Evolutionary conservation across 2,797 vertebrate species (phyloP).

Genomic region (Setipinna tenuifilis): DNA sequence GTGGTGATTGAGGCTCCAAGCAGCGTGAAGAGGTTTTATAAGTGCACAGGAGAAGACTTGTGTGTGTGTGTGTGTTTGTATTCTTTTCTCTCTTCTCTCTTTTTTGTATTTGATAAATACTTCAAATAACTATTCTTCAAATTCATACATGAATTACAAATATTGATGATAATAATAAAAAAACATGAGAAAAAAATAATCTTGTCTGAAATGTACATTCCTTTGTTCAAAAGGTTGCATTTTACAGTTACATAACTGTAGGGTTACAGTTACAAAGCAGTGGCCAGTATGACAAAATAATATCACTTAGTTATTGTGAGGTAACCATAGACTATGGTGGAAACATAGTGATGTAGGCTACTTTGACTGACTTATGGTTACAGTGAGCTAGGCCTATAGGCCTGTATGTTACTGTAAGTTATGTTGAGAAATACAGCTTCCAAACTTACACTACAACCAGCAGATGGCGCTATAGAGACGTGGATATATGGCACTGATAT

Average conservation of each 20-base stretch:
- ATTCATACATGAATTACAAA: constrained; percentile 44
- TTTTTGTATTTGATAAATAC: constrained; percentile 56
- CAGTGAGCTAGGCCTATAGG: neutral
- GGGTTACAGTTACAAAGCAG: too few species aligned
- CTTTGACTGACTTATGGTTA: neutral
- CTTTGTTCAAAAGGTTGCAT: neutral
- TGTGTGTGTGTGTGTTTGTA: constrained; percentile 35
- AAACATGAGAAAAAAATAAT: neutral
- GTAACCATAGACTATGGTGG: too few species aligned
- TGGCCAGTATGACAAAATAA: neutral
- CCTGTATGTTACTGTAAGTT: too few species aligned
- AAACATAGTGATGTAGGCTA: too few species aligned
- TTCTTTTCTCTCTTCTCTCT: constrained; percentile 23
- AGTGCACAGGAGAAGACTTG: constrained; percentile 45
- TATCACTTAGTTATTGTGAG: neutral
- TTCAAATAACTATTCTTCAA: constrained; percentile 36
- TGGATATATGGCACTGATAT: neutral
- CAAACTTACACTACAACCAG: neutral
- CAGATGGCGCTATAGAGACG: neutral
- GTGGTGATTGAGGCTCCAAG: constrained; percentile 38
- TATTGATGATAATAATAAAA: constrained; percentile 39
- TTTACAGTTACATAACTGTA: neutral
- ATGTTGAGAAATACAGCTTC: neutral
- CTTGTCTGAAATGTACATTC: neutral
- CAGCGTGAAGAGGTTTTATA: constrained; percentile 46